These are phyloP conservation scores for Cavia aperea DNA, from an alignment of 2,113 vertebrate genomes.

Conservation along the genomic window DNA sequence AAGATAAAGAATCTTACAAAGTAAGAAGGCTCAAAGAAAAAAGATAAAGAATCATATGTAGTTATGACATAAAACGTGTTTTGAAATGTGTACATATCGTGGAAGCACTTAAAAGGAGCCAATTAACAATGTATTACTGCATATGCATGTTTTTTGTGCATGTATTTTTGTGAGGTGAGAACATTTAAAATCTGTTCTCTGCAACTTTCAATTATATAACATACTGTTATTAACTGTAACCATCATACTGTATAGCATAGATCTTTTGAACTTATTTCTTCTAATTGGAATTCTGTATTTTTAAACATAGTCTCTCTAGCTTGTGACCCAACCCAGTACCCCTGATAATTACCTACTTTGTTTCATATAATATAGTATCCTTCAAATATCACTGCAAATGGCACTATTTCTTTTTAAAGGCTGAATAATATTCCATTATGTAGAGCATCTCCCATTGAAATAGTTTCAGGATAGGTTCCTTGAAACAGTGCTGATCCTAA, in stretches of 20 bases:
- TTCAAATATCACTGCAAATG: not conserved
- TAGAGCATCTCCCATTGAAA: not conserved
- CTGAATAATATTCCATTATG: not conserved
- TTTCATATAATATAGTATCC: not conserved
- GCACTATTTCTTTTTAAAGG: not conserved
- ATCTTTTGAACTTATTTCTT: not conserved
- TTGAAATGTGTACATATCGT: not conserved
- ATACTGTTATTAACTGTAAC: not conserved
- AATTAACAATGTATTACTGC: not conserved
- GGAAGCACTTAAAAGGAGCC: not conserved
- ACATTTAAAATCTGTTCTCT: not conserved
- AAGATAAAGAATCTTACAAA: not conserved
- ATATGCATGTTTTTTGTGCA: too few relatives aligned
- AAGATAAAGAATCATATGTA: not conserved
- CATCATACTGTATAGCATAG: not conserved
- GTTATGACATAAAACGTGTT: not conserved
- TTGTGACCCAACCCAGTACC: too few relatives aligned
- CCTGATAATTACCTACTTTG: not conserved
- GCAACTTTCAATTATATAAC: not conserved
- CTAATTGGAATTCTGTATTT: not conserved
- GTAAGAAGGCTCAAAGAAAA: not conserved
- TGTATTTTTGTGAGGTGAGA: not conserved
- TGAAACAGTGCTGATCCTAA: not conserved
- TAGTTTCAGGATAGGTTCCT: not conserved
- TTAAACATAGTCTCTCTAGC: not conserved